Conservation (phyloP, 2,113 vertebrate genomes). For the Mus pahari region DNA sequence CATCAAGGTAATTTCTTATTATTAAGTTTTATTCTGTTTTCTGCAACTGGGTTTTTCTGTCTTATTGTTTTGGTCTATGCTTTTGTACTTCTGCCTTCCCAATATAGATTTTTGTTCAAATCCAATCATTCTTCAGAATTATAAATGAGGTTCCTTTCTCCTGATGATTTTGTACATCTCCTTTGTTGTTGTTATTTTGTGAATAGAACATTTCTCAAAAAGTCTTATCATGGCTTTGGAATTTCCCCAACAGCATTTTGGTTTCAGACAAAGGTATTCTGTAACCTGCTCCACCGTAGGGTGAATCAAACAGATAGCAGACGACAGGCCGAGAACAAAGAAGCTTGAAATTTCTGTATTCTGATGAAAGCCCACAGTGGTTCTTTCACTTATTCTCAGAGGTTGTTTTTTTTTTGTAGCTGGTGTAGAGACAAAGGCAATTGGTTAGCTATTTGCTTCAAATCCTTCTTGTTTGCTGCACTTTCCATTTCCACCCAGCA, state of each 20-base stretch:
- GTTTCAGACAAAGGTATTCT: neutral
- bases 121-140: conserved; percentile 37
- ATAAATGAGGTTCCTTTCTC: neutral
- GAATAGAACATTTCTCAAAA: neutral
- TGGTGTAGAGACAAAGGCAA: neutral
- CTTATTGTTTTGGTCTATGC: conserved; percentile 1
- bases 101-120: neutral
- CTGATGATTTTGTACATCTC: neutral
- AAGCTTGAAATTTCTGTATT: neutral
- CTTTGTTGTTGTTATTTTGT: neutral
- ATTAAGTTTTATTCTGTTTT: conserved; percentile 25
- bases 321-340: neutral
- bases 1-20: neutral
- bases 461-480: neutral
- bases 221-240: neutral
- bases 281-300: neutral
- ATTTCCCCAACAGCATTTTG: neutral
- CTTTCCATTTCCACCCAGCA: neutral
- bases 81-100: neutral
- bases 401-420: neutral
- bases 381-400: neutral
- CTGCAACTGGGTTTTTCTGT: neutral
- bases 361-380: neutral
- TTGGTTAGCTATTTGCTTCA: neutral
- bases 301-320: neutral